Evolutionary conservation across 1,140 invertebrate genomes (phyloP), one percentile per base, ranked within the genome.

Genomic region (Neocloeon triangulifer): DNA sequence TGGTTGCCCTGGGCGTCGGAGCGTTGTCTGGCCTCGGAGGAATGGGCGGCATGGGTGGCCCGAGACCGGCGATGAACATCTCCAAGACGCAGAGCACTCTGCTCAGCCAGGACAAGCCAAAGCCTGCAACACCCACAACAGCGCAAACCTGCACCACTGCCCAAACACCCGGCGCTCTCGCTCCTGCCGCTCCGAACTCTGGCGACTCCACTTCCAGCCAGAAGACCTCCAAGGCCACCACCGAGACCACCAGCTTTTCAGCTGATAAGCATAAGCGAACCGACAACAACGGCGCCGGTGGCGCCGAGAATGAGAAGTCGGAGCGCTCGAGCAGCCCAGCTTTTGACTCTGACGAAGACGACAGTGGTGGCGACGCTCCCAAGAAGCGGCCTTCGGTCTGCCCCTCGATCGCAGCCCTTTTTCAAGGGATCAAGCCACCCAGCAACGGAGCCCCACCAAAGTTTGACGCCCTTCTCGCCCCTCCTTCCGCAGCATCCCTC

Each of bases 301-400:
- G 28, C 4, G 27, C 18, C 6, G 42, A 48, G 18, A 41, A 48
- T 2, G 68, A 79, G 41, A 78, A 78, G 50, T 79, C 80, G 7
- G 86, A 96, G 51, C 58, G 85, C 18, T 92, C 85, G 0, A 91
- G 84, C 44, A 91, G 84, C 48, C 86, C 88, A 1, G 82, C 81
- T 0, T 94, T 94, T 51, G 88, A 94, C 39, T 94, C 88, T 0
- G 89, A 95, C 51, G 86, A 94, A 27, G 63, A 66, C 43, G 79
- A 84, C 37, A 80, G 75, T 37, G 61, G 62, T 0, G 39, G 46
- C 14, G 39, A 38, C 6, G 36, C 37, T 21, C 40, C 39, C 30
- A 45, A 46, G 19, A 46, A 44, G 25, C 25, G 35, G 4, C 18
- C 20, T 49, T 53, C 1, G 51, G 51, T 17, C 51, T 49, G 15